Evolutionary conservation across 2,888 invertebrate genomes (phyloP).

Genomic region (Melipona bicolor): DNA sequence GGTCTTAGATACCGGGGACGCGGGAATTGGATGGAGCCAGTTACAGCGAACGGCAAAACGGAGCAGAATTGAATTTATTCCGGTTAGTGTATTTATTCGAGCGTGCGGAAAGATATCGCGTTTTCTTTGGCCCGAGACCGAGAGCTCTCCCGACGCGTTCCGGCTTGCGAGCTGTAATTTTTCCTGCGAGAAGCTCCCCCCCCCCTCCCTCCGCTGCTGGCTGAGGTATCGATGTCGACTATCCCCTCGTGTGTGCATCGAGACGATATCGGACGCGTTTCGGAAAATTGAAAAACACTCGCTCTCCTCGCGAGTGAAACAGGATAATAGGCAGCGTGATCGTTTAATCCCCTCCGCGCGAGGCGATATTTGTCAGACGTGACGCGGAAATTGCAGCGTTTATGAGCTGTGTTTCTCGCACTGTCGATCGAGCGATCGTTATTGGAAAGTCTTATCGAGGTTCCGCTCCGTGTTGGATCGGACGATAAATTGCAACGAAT

Average conservation of each 20-base stretch:
- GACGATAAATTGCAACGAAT: too few species aligned
- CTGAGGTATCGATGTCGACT: background rate
- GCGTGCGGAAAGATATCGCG: slow-evolving; percentile 46
- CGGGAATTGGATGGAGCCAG: slow-evolving; percentile 45
- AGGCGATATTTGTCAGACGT: slow-evolving; percentile 3
- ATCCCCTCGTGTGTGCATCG: background rate
- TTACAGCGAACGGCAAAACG: slow-evolving; percentile 15
- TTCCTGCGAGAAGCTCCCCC: background rate
- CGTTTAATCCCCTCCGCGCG: background rate
- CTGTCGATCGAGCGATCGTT: background rate
- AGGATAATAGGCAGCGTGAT: background rate
- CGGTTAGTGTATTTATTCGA: slow-evolving; percentile 52
- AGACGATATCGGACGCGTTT: background rate
- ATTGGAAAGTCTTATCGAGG: background rate
- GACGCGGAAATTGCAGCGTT: background rate
- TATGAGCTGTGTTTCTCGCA: background rate
- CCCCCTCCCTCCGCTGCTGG: background rate
- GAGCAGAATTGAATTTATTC: slow-evolving; percentile 52
- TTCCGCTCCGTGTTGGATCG: too few species aligned
- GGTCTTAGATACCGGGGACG: slow-evolving; percentile 37
- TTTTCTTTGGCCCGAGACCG: background rate
- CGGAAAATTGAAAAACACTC: background rate
- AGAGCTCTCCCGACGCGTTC: background rate
- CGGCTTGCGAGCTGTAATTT: slow-evolving; percentile 33
- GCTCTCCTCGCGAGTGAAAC: background rate